phyloP scores from a whole-genome alignment of 53 echinoderm and acorn worm genomes.

The Echinometra lucunter region DNA sequence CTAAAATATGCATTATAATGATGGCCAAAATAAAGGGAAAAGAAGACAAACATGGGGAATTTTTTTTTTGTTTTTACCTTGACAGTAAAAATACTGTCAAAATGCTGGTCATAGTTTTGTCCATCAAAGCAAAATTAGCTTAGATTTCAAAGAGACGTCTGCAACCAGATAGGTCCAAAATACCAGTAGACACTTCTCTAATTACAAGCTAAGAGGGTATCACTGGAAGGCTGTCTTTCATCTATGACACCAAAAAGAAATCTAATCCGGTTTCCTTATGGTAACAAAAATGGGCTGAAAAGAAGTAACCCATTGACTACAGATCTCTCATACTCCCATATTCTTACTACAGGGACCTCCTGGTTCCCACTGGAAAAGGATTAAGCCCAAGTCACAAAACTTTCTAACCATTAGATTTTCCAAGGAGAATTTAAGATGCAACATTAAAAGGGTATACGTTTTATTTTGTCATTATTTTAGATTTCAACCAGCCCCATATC shows the following conservation, averaged over 20 bases:
- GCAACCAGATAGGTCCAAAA: background rate
- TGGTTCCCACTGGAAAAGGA: too few species aligned
- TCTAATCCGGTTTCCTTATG: background rate
- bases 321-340: too few species aligned
- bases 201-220: conserved; percentile 26
- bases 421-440: too few species aligned
- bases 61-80: background rate
- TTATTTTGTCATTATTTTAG: too few species aligned
- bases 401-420: too few species aligned
- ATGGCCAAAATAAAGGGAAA: background rate
- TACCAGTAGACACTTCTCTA: conserved; percentile 11
- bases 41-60: background rate
- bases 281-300: background rate
- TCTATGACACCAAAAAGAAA: background rate
- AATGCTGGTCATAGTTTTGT: background rate
- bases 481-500: too few species aligned
- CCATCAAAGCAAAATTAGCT: background rate
- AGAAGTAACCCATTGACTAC: too few species aligned
- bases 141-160: background rate
- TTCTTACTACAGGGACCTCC: too few species aligned
- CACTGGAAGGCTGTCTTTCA: background rate
- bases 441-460: too few species aligned
- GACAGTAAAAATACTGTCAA: background rate
- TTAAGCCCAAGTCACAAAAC: too few species aligned
- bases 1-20: background rate